Evolutionary conservation across 2,888 invertebrate species (phyloP), one percentile per base, ranked within the genome.

Genomic region (Elmis aenea): DNA sequence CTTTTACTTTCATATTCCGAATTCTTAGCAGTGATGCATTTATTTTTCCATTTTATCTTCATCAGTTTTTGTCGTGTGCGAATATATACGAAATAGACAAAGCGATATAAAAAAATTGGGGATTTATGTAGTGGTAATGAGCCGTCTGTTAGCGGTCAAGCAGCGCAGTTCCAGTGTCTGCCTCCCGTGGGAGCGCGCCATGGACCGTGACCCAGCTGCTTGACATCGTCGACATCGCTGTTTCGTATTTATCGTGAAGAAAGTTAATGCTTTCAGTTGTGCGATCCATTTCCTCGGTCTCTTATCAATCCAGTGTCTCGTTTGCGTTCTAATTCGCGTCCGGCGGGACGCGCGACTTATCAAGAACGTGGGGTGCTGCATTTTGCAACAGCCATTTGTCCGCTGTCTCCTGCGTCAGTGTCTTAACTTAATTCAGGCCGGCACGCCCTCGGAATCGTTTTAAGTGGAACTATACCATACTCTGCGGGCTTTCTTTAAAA

Each of bases 271-370:
- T 33, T 29, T 35, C 37, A 34, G 35, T 45, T 37, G 34, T 40
- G 26, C 45, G 38, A 44, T 45, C 40, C 39, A 43, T 45, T 49
- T 48, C 39, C 42, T n/a, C 36, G 29, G 36, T 22, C 42, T 48
- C 48, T 49, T 50, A 50, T 47, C 47, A 50, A 50, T 47, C 45
- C 31, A 40, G 36, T 42, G 47, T 47, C 50, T 50, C 45, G 44
- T 45, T 50, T 44, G 45, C 35, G 44, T 40, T 31, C 47, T 47
- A 47, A 50, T 47, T 50, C 43, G 29, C 28, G 29, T n/a, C n/a
- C 41, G 33, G 39, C 41, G 38, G 42, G 38, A 45, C 34, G 38
- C 30, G 36, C 45, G 35, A 45, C 45, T 47, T 47, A 47, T 50
- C 47, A 45, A 39, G 18, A 20, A 33, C 35, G 38, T 36, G 23